Conservation (phyloP, 2,888 invertebrate genomes). For the Phalera bucephala region DNA sequence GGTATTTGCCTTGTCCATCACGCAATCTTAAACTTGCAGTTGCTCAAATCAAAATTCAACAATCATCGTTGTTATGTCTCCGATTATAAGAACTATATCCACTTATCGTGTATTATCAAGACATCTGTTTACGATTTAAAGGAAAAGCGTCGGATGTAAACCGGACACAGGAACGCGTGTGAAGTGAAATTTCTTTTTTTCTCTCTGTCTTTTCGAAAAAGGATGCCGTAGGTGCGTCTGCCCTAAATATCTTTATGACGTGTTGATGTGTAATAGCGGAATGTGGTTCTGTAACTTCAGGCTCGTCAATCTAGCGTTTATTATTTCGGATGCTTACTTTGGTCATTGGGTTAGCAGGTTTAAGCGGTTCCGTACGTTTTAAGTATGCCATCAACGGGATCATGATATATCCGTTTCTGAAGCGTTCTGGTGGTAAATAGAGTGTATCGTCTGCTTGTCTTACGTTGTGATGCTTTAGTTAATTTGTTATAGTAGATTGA, state of each 20-base stretch:
- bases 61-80: slow-evolving; percentile 14
- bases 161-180: slow-evolving; percentile 71
- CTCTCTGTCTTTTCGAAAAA: slow-evolving; percentile 57
- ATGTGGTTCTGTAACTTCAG: slow-evolving; percentile 22
- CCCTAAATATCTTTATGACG: slow-evolving; percentile 57
- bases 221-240: slow-evolving; percentile 64
- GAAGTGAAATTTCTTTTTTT: slow-evolving; percentile 68
- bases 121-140: slow-evolving; percentile 46
- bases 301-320: neutral
- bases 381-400: neutral
- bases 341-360: neutral
- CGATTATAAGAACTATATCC: slow-evolving; percentile 28
- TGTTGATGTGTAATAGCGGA: slow-evolving; percentile 24
- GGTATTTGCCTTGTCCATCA: slow-evolving; percentile 46
- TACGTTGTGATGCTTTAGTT: neutral
- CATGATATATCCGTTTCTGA: neutral
- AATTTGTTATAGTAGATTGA: neutral
- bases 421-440: neutral
- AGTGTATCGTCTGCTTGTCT: neutral
- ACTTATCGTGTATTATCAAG: slow-evolving; percentile 2
- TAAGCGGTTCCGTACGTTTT: neutral
- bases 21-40: slow-evolving; percentile 34
- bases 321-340: neutral
- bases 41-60: slow-evolving; percentile 11
- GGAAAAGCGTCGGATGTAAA: slow-evolving; percentile 73